Percentiles rank a stretch among this genome's conserved stretches.
Evolutionary conservation across 2,797 vertebrate species (phyloP).

Genomic region (Cetoscarus ocellatus): DNA sequence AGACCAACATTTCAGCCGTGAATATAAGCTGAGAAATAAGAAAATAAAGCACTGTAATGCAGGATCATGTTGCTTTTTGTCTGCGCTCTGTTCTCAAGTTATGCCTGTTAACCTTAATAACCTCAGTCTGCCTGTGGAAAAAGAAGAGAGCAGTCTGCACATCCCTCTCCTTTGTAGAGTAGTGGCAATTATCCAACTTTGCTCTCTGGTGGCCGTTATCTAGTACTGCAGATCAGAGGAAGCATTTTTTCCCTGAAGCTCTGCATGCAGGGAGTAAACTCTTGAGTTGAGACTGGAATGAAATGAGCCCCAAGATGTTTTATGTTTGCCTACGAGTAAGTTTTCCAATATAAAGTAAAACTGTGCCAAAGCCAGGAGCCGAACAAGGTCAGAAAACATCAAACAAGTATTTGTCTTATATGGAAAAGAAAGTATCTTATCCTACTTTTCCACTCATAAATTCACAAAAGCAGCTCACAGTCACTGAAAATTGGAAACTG

Average conservation of each 20-base stretch:
- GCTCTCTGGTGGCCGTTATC: constrained; percentile 78
- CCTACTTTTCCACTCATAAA: background rate
- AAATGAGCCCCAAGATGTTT: constrained; percentile 5
- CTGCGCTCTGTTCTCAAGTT: constrained; percentile 1
- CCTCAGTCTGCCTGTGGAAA: background rate
- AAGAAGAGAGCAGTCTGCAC: constrained; percentile 1
- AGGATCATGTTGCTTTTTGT: constrained; percentile 2
- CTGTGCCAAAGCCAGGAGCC: constrained; percentile 4
- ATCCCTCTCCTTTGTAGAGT: constrained; percentile 2
- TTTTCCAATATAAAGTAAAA: constrained; percentile 4
- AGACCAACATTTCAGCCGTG: background rate
- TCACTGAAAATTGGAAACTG: background rate
- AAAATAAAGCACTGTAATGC: constrained; percentile 10
- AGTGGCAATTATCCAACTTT: constrained; percentile 71
- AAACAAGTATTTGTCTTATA: background rate
- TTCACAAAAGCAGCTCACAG: background rate
- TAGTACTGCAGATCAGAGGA: constrained; percentile 60
- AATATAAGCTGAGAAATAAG: constrained; percentile 1
- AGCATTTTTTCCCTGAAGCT: background rate
- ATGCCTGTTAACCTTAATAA: constrained; percentile 21
- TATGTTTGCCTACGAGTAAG: background rate
- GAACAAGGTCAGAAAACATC: constrained; percentile 5
- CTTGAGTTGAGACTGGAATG: constrained; percentile 3
- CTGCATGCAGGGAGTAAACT: constrained; percentile 15
- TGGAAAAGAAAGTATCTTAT: background rate